Percentiles rank a stretch among this genome's conserved stretches.
phyloP scores from a whole-genome alignment of 1,140 invertebrate species.

The Megalonaias nervosa region DNA sequence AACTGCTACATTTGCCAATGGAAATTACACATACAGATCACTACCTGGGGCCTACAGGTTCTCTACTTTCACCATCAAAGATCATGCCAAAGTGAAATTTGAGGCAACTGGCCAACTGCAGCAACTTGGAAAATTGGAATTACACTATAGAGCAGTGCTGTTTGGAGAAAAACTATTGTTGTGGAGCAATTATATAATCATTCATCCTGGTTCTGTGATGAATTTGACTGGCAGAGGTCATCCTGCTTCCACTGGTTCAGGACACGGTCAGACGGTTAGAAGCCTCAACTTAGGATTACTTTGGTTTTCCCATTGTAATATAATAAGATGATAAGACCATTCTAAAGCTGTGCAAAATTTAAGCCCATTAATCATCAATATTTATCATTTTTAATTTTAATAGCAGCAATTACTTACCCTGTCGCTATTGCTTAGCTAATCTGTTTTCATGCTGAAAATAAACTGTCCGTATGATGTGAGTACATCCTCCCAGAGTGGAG shows the following conservation, averaged over 20 bases:
- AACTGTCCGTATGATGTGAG: no score
- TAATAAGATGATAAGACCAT: no score
- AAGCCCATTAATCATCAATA: no score
- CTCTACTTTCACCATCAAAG: constrained; percentile 52
- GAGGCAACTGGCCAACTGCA: constrained; percentile 42
- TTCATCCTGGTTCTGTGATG: constrained; percentile 54
- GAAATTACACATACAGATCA: constrained; percentile 37
- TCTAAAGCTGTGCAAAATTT: no score
- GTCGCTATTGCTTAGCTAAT: no score
- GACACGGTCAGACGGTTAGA: constrained; percentile 29
- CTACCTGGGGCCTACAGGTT: constrained; percentile 52
- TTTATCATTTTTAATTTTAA: no score
- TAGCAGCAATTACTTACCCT: no score
- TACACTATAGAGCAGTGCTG: constrained; percentile 51
- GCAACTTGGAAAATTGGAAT: constrained; percentile 47
- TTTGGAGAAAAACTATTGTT: constrained; percentile 44
- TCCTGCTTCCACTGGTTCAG: constrained; percentile 44
- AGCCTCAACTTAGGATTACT: no score
- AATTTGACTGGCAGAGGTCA: constrained; percentile 48
- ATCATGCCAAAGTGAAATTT: constrained; percentile 47
- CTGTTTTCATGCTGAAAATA: no score
- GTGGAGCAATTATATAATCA: constrained; percentile 46
- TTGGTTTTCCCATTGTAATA: no score
- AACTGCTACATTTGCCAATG: constrained; percentile 46
- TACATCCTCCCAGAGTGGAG: no score